Conservation (phyloP, 2,797 vertebrate species). For the Todus mexicanus region DNA sequence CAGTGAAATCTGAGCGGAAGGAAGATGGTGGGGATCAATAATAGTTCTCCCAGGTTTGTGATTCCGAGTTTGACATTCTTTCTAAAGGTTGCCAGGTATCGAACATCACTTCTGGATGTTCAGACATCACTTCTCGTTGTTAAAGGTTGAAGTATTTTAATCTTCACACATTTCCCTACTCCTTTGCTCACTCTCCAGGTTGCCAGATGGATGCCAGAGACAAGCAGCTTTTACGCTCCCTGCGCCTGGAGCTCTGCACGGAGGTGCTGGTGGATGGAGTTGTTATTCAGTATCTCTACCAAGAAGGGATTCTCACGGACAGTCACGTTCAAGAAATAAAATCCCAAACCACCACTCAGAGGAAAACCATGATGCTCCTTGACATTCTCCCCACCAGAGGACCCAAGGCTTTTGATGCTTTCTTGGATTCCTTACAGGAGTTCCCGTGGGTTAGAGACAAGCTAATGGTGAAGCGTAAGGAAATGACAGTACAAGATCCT, state of each 20-base stretch:
- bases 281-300: constrained; percentile 87
- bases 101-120: neutral
- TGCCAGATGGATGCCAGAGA: constrained; percentile 84
- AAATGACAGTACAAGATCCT: constrained; percentile 28
- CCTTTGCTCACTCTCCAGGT: neutral
- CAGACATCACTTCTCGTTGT: neutral
- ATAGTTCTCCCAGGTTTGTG: neutral
- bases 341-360: constrained; percentile 77
- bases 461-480: constrained; percentile 73
- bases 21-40: neutral
- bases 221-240: constrained; percentile 79
- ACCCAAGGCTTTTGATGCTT: constrained; percentile 81
- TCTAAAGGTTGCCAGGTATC: neutral
- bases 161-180: neutral
- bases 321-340: constrained; percentile 84
- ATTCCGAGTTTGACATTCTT: neutral
- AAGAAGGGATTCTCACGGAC: constrained; percentile 85
- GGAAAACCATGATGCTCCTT: constrained; percentile 81
- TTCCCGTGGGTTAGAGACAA: constrained; percentile 86
- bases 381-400: constrained; percentile 87
- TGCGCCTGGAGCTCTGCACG: constrained; percentile 80
- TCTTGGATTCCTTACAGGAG: constrained; percentile 85
- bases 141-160: neutral
- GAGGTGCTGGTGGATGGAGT: constrained; percentile 85
- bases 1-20: neutral